Conservation (phyloP, 2,797 vertebrate genomes). For the Streptopelia turtur region DNA sequence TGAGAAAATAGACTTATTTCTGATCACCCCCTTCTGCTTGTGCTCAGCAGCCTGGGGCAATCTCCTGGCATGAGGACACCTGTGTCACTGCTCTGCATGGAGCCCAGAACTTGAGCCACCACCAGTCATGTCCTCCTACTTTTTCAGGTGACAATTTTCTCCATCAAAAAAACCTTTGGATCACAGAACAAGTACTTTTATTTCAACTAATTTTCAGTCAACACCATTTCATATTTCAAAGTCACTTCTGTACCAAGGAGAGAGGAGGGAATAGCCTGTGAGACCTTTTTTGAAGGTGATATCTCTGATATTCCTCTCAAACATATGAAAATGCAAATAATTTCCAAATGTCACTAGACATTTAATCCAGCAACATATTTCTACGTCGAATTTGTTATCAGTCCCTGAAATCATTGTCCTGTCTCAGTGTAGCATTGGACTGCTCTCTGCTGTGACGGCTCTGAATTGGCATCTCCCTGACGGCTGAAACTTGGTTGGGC, state of each 20-base stretch:
- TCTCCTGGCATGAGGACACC: accelerated
- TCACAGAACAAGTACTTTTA: background rate
- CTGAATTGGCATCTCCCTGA: accelerated
- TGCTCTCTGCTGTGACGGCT: background rate
- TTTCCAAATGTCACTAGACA: background rate
- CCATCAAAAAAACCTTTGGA: background rate
- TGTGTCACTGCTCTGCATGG: accelerated
- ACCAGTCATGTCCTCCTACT: background rate
- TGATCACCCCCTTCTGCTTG: background rate
- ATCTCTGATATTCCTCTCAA: background rate
- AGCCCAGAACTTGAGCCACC: background rate
- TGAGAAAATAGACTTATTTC: background rate
- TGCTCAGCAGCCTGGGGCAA: background rate
- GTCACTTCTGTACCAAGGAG: background rate
- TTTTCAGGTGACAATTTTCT: background rate
- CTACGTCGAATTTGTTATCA: background rate
- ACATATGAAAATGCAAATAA: background rate
- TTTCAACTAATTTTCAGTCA: background rate
- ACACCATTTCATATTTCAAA: background rate
- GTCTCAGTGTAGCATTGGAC: background rate
- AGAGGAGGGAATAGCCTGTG: background rate
- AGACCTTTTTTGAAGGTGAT: background rate
- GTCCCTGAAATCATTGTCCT: background rate
- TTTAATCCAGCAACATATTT: background rate
- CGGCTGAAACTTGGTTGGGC: accelerated